A percentile compares a stretch with the other conserved stretches of the same genome.
Evolutionary conservation across 2,888 invertebrate genomes (phyloP).

Genomic region (Diadegma fenestrale): DNA sequence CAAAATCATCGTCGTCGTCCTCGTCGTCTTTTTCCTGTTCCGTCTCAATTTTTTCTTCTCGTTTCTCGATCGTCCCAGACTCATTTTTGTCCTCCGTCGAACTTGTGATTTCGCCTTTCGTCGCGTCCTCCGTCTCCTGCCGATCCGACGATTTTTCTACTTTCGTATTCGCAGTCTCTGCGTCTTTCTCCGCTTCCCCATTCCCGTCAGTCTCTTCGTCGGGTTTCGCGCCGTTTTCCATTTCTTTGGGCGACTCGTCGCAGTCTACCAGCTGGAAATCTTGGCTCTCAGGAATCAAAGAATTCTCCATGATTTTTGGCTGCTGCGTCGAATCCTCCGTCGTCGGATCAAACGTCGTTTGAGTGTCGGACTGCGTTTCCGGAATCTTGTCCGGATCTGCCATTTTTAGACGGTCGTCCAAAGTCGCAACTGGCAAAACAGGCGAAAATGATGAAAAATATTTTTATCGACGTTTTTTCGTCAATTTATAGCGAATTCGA

Average conservation of each 20-base stretch:
- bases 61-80: constrained; percentile 33
- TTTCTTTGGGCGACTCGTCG: constrained; percentile 63
- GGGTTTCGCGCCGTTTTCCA: background rate
- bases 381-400: constrained; percentile 71
- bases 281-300: constrained; percentile 74
- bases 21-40: constrained; percentile 37
- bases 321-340: constrained; percentile 4
- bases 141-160: constrained; percentile 7
- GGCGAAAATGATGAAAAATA: background rate
- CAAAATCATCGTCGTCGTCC: constrained; percentile 63
- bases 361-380: constrained; percentile 64
- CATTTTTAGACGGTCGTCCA: constrained; percentile 68
- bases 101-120: background rate
- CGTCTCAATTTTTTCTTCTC: background rate
- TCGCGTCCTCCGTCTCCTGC: background rate
- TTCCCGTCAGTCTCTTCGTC: constrained; percentile 1
- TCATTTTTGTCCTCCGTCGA: constrained; percentile 32
- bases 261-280: constrained; percentile 76
- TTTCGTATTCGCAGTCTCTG: background rate
- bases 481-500: background rate
- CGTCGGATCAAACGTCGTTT: constrained; percentile 60
- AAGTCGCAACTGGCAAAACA: background rate
- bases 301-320: background rate
- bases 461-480: background rate
- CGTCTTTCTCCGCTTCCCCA: background rate